Evolutionary conservation across 2,797 vertebrate species (phyloP).

Genomic region (Rhinophrynus dorsalis): DNA sequence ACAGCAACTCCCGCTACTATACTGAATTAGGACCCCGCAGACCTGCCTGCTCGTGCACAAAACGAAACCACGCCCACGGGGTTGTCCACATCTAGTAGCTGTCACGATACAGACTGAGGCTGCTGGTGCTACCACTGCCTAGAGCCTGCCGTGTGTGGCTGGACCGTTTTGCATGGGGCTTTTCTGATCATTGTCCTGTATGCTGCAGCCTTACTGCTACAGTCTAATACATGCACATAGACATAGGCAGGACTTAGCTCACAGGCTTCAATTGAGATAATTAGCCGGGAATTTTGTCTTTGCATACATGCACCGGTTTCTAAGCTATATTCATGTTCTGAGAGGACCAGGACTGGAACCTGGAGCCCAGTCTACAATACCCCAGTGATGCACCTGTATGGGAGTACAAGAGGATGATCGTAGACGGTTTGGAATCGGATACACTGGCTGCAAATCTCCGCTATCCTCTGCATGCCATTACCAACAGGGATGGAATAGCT

Average conservation of each 20-base stretch:
- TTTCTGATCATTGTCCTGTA: background rate
- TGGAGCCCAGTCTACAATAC: background rate
- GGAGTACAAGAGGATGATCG: constrained; percentile 35
- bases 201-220: background rate
- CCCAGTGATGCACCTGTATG: constrained; percentile 28
- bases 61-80: background rate
- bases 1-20: background rate
- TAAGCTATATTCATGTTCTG: background rate
- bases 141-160: background rate
- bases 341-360: background rate
- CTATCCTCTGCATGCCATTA: background rate
- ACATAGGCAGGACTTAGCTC: background rate
- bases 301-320: constrained; percentile 2
- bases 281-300: background rate
- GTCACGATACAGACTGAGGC: background rate
- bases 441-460: background rate
- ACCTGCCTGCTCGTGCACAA: background rate
- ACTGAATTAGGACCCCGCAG: background rate
- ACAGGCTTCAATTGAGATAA: background rate
- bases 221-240: too few species aligned
- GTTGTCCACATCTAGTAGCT: background rate
- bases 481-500: background rate
- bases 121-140: constrained; percentile 3
- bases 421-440: background rate
- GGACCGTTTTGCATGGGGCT: background rate